These are phyloP conservation scores for Rousettus madagascariensis DNA, from an alignment of 2,797 vertebrate genomes.

Conservation along the genomic window DNA sequence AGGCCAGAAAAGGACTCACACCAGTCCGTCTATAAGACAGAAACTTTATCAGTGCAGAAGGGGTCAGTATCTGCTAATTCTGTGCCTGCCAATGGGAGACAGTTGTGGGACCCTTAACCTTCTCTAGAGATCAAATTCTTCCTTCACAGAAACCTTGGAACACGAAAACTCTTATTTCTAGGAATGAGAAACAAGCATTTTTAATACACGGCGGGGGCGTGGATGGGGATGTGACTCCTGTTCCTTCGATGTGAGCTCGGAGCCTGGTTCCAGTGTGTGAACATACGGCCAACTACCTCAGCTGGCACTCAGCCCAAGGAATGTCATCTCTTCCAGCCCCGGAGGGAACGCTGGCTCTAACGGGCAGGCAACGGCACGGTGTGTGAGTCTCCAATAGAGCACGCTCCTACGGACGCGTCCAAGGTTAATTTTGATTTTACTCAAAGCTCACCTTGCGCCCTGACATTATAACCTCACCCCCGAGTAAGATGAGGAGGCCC, in stretches of 20 bases:
- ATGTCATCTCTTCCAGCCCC: not conserved
- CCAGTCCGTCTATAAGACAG: not conserved
- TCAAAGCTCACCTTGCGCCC: not conserved
- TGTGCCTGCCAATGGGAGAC: not conserved
- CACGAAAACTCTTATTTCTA: not conserved
- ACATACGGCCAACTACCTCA: not conserved
- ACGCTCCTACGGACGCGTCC: not conserved
- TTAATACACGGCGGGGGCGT: not conserved
- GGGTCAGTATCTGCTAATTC: not conserved
- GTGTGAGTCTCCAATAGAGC: not conserved
- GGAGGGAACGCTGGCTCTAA: not conserved
- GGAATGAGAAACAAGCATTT: not conserved
- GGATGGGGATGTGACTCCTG: not conserved
- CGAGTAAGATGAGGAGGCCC: not conserved
- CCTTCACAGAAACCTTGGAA: not conserved
- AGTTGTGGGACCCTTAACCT: not conserved
- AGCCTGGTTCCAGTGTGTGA: not conserved
- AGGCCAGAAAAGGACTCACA: not conserved
- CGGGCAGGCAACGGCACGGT: not conserved
- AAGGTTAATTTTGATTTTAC: not conserved
- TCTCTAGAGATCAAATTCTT: not conserved
- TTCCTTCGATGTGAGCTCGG: not conserved
- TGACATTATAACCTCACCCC: not conserved
- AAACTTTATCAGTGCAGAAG: not conserved
- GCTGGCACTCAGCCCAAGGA: not conserved